Percentiles rank a stretch among this genome's conserved stretches.
These are phyloP conservation scores for Tiaroga cobitis DNA, from an alignment of 2,797 vertebrate genomes.

Conservation along the genomic window DNA sequence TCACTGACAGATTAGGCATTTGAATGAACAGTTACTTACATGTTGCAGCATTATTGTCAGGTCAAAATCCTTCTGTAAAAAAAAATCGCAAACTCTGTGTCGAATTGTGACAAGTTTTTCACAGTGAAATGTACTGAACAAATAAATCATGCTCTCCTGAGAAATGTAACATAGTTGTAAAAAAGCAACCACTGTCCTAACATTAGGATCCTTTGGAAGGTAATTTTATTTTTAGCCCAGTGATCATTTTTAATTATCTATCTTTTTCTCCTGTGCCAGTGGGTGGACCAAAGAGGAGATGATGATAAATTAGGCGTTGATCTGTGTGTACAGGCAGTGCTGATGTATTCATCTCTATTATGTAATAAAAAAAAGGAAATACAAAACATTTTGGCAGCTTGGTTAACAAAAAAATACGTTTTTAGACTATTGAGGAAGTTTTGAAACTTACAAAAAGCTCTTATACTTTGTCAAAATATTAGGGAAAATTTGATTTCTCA, in stretches of 20 bases:
- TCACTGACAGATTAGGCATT: too few relatives aligned
- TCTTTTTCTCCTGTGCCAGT: not conserved
- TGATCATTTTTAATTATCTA: not conserved
- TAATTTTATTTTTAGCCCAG: not conserved
- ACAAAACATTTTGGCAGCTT: not conserved
- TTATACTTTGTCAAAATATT: not conserved
- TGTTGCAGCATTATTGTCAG: too few relatives aligned
- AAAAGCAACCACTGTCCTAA: not conserved
- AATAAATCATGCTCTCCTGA: not conserved
- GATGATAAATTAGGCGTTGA: not conserved
- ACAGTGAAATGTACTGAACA: not conserved
- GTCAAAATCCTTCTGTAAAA: too few relatives aligned
- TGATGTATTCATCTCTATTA: not conserved
- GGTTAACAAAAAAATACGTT: not conserved
- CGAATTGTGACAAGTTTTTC: too few relatives aligned
- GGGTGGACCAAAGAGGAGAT: not conserved
- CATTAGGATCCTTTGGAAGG: not conserved
- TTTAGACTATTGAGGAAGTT: not conserved
- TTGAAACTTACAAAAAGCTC: not conserved
- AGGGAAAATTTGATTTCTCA: too few relatives aligned
- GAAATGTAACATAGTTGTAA: not conserved
- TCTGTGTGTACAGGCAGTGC: not conserved
- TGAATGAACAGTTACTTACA: not conserved
- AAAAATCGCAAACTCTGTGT: not conserved
- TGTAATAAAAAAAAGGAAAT: not conserved